Conservation (phyloP, 2,797 vertebrate genomes). For the Sebastes diploproa region DNA sequence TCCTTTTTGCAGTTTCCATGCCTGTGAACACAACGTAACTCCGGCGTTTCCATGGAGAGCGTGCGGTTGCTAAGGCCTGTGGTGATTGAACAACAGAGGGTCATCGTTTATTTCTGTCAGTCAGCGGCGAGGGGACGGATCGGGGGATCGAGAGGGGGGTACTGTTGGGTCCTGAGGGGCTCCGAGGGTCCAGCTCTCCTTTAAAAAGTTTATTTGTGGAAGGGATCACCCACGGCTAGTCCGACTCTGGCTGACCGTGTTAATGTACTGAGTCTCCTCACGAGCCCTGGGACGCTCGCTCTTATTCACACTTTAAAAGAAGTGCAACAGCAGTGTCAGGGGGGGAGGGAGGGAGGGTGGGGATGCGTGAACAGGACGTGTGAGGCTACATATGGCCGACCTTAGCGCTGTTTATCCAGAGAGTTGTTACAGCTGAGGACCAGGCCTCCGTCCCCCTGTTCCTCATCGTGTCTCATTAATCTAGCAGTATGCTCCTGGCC, state of each 20-base stretch:
- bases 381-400: slow-evolving; percentile 66
- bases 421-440: slow-evolving; percentile 78
- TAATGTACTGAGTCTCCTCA: slow-evolving; percentile 62
- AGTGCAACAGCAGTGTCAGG: slow-evolving; percentile 41
- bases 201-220: slow-evolving; percentile 67
- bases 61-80: slow-evolving; percentile 78
- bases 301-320: slow-evolving; percentile 65
- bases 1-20: slow-evolving; percentile 46
- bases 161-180: slow-evolving; percentile 16
- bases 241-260: slow-evolving; percentile 45
- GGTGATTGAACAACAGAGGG: slow-evolving; percentile 75
- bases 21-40: slow-evolving; percentile 56
- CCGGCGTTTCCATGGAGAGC: slow-evolving; percentile 79
- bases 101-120: slow-evolving; percentile 83
- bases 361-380: background rate
- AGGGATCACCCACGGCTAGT: slow-evolving; percentile 49
- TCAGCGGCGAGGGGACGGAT: slow-evolving; percentile 41
- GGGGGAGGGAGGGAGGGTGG: background rate
- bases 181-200: slow-evolving; percentile 24
- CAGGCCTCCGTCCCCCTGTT: slow-evolving; percentile 54
- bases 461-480: slow-evolving; percentile 74
- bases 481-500: slow-evolving; percentile 66
- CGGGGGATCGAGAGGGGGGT: background rate
- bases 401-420: slow-evolving; percentile 65
- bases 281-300: slow-evolving; percentile 48